Evolutionary conservation across 1,140 invertebrate genomes (phyloP).

Genomic region (Neotoxoptera formosana): DNA sequence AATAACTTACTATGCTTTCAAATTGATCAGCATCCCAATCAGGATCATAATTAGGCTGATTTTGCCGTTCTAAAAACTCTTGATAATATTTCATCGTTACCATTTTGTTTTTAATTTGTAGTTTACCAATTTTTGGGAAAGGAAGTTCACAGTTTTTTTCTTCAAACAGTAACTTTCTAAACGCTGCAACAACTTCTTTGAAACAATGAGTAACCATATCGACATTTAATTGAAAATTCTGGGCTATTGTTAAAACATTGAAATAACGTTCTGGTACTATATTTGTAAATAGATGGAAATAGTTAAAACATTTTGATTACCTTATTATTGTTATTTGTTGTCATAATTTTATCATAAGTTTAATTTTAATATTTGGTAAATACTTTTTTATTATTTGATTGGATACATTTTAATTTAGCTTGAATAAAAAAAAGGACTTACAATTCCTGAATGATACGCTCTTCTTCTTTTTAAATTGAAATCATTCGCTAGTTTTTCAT

Average conservation of each 20-base stretch:
- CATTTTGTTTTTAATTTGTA: slow-evolving; percentile 16
- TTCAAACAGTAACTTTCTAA: slow-evolving; percentile 20
- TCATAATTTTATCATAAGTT: not conserved
- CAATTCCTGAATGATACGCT: not conserved
- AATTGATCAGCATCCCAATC: not conserved
- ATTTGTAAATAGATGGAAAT: not conserved
- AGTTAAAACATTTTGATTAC: not conserved
- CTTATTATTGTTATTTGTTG: not conserved
- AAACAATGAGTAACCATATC: not conserved
- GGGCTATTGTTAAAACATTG: not conserved
- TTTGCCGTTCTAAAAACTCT: not conserved
- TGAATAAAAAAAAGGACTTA: not conserved
- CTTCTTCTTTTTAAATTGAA: not conserved
- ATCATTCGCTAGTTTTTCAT: slow-evolving; percentile 2
- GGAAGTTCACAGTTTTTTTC: slow-evolving; percentile 32
- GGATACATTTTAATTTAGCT: not conserved
- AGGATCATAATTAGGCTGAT: not conserved
- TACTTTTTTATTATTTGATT: not conserved
- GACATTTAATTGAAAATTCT: not conserved
- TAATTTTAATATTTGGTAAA: not conserved
- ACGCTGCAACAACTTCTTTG: not conserved
- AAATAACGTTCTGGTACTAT: slow-evolving; percentile 17
- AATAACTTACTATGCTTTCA: not conserved
- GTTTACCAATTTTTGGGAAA: slow-evolving; percentile 22
- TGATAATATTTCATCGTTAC: not conserved